These are phyloP conservation scores for Oenanthe melanoleuca DNA, from an alignment of 2,113 vertebrate species.

Conservation along the genomic window DNA sequence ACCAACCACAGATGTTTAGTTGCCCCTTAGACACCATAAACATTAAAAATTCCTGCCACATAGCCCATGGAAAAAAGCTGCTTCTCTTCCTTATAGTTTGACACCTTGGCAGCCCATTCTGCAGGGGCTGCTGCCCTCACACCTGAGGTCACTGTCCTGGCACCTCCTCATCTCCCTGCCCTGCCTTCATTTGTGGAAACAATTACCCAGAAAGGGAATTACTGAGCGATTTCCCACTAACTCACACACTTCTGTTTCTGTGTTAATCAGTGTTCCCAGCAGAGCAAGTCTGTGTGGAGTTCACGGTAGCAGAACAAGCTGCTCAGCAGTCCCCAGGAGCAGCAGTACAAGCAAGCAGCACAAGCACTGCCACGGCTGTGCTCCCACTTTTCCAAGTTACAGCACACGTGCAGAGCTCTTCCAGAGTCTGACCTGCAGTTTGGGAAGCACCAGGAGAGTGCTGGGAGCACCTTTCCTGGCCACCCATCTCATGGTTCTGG, in stretches of 20 bases:
- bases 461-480: not conserved
- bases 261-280: not conserved
- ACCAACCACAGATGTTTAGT: fast-evolving
- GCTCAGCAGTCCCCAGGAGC: not conserved
- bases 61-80: not conserved
- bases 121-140: fast-evolving
- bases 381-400: not conserved
- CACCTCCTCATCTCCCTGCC: not conserved
- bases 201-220: not conserved
- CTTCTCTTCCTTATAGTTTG: not conserved
- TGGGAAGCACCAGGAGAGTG: not conserved
- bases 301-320: fast-evolving
- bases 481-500: not conserved
- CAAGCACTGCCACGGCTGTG: not conserved
- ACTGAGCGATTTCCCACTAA: not conserved
- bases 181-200: not conserved
- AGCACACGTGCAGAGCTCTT: fast-evolving
- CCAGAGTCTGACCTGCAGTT: not conserved
- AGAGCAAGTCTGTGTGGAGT: not conserved
- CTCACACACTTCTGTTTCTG: not conserved
- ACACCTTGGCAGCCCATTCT: not conserved
- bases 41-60: not conserved
- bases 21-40: not conserved
- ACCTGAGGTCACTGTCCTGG: fast-evolving
- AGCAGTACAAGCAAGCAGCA: not conserved